Evolutionary conservation across 37 sponge, comb jelly and placozoan species (phyloP), one percentile per base, ranked within the genome.

Genomic region (Agelas oroides): DNA sequence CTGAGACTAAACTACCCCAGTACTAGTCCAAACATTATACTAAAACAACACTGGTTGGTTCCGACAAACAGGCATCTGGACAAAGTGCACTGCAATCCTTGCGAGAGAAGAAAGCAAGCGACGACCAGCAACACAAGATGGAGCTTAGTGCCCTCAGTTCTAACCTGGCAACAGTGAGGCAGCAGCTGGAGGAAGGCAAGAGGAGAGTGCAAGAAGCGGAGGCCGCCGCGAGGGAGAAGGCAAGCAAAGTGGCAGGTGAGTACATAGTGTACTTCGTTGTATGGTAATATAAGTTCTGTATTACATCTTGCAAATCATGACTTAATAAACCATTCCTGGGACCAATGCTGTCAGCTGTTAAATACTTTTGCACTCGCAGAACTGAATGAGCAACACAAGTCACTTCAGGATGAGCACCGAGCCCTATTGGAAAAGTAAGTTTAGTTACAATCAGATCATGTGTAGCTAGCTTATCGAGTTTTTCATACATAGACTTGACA

Each of bases 401-500:
- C 84, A 25, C 84, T 83, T 14, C 85, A 84, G 40, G 93, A 88
- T 24, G 89, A 92, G 59, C 76, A 85, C 66, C 73, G 81, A 52
- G 69, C 84, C 6, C 70, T 88, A 28, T 62, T 92, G 34, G 81
- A 87, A 17, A 92, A 92, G 93, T 92, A 30, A 80, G 89, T 80
- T 53, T 35, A 3, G 8, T 46, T 46, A 8, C 46, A 46, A n/a
- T n/a, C n/a, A n/a, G n/a, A n/a, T n/a, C 8, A 46, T 8, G 46
- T 46, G 46, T 8, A 46, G 46, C 8, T 46, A 46, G 46, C 46
- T 46, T 3, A 46, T 46, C 46, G 8, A 46, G 6, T 46, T 12
- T 8, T 8, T 46, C 8, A 3, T 12, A 12, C 8, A 46, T 8
- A 12, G 46, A 46, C 3, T 12, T 46, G 46, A 46, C 46, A 46